Conservation (phyloP, 1,140 invertebrate species). For the Ceratina australensis region DNA sequence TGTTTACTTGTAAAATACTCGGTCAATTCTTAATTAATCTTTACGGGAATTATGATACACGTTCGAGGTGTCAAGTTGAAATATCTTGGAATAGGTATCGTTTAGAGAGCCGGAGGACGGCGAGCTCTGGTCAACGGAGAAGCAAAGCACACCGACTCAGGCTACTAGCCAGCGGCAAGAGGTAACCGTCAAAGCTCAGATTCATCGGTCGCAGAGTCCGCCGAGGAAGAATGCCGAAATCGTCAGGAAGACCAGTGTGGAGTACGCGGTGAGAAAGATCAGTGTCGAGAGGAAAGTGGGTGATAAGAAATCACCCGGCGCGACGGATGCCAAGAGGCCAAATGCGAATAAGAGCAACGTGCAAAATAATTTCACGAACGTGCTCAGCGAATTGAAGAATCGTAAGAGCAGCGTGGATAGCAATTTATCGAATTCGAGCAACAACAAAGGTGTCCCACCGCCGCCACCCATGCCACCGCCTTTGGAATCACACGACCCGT, state of each 20-base stretch:
- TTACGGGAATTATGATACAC: neutral
- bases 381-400: slow-evolving; percentile 81
- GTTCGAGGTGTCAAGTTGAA: neutral
- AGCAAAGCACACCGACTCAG: slow-evolving; percentile 58
- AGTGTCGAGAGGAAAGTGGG: slow-evolving; percentile 69
- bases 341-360: slow-evolving; percentile 73
- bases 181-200: slow-evolving; percentile 79
- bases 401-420: slow-evolving; percentile 84
- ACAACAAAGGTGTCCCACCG: slow-evolving; percentile 83
- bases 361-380: slow-evolving; percentile 81
- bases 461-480: slow-evolving; percentile 92
- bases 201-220: slow-evolving; percentile 78
- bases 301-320: slow-evolving; percentile 61
- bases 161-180: slow-evolving; percentile 71
- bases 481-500: slow-evolving; percentile 87
- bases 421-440: slow-evolving; percentile 75
- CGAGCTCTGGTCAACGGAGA: slow-evolving; percentile 71
- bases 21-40: neutral
- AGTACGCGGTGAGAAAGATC: slow-evolving; percentile 73
- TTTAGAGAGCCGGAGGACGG: slow-evolving; percentile 71
- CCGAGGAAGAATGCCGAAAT: slow-evolving; percentile 69
- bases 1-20: slow-evolving; percentile 25
- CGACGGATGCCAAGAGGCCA: slow-evolving; percentile 66
- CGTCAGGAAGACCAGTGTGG: slow-evolving; percentile 66
- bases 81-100: slow-evolving; percentile 57